These are phyloP conservation scores for Tragulus kanchil DNA, from an alignment of 2,113 vertebrate genomes.

Conservation along the genomic window DNA sequence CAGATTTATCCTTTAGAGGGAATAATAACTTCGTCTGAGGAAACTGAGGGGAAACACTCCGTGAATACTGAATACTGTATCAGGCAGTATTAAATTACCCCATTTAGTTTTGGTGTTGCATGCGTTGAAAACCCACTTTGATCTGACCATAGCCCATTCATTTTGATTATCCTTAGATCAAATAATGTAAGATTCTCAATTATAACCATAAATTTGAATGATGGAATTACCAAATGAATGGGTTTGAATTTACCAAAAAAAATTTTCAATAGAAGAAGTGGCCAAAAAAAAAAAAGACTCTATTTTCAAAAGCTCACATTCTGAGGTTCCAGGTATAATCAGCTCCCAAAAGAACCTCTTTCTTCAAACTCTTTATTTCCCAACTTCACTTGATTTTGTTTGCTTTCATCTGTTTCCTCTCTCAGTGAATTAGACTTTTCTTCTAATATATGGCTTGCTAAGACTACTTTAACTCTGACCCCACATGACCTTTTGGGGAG, in stretches of 20 bases:
- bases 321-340: not conserved
- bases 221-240: conserved; percentile 63
- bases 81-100: conserved; percentile 64
- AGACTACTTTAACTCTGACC: not conserved
- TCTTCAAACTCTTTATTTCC: not conserved
- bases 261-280: not conserved
- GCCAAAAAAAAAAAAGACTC: not conserved
- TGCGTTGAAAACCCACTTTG: conserved; percentile 67
- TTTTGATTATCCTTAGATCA: conserved; percentile 73
- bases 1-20: conserved; percentile 45
- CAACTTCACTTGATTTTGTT: not conserved
- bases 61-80: conserved; percentile 67
- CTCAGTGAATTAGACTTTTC: not conserved
- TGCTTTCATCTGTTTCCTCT: not conserved
- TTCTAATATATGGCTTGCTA: not conserved
- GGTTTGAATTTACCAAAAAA: too few species aligned
- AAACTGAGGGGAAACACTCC: conserved; percentile 31
- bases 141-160: conserved; percentile 67
- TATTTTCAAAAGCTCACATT: not conserved
- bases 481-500: not conserved
- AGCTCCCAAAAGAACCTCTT: not conserved
- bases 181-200: conserved; percentile 58
- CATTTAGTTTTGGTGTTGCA: conserved; percentile 53
- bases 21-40: conserved; percentile 61
- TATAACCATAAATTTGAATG: conserved; percentile 64